A percentile compares a stretch with the other conserved stretches of the same genome.
Evolutionary conservation across 1,140 invertebrate genomes (phyloP).

Genomic region (Idris sp.): DNA sequence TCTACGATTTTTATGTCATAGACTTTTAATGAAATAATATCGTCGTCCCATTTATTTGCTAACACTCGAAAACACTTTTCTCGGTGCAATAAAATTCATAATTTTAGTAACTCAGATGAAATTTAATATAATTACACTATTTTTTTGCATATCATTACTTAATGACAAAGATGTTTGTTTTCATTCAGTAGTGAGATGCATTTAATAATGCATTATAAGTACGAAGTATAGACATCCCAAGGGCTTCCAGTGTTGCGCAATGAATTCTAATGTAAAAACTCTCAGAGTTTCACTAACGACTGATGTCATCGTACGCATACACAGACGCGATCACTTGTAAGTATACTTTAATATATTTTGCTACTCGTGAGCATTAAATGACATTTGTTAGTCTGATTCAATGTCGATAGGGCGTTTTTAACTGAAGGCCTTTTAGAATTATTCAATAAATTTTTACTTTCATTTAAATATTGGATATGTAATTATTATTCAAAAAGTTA

Average conservation of each 20-base stretch:
- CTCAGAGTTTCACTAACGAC: slow-evolving; percentile 35
- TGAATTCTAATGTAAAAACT: slow-evolving; percentile 53
- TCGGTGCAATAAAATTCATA: too few relatives aligned
- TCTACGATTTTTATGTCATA: too few relatives aligned
- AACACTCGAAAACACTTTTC: too few relatives aligned
- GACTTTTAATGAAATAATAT: too few relatives aligned
- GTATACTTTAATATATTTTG: slow-evolving; percentile 27
- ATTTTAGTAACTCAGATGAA: too few relatives aligned
- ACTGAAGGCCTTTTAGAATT: slow-evolving; percentile 8
- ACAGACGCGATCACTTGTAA: slow-evolving; percentile 1
- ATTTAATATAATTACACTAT: too few relatives aligned
- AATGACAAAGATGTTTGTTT: too few relatives aligned
- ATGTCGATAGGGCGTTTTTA: slow-evolving; percentile 33
- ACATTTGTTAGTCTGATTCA: slow-evolving; percentile 34
- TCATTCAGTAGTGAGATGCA: too few relatives aligned
- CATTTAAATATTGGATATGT: slow-evolving; percentile 20
- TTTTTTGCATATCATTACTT: too few relatives aligned
- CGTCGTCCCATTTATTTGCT: too few relatives aligned
- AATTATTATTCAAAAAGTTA: too few relatives aligned
- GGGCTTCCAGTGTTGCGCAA: slow-evolving; percentile 41
- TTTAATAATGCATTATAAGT: slow-evolving; percentile 23
- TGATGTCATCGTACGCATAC: slow-evolving; percentile 41
- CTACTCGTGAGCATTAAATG: slow-evolving; percentile 41
- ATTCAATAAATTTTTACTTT: slow-evolving; percentile 13
- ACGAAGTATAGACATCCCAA: slow-evolving; percentile 36